These are phyloP conservation scores for human DNA, from an alignment of 2,113 vertebrate species.

Conservation along the genomic window GRCh38 chr19:47502501-47503000, in stretches of 20 bases:
- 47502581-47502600: background rate
- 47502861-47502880: background rate
- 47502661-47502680: background rate
- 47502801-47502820: too few relatives aligned
- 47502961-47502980: background rate
- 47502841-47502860: background rate
- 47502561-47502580: background rate
- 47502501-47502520: background rate
- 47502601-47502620: background rate
- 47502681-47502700: accelerated
- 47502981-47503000: background rate
- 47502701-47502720: background rate
- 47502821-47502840: background rate
- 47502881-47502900: background rate
- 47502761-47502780: accelerated
- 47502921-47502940: background rate
- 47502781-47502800: background rate
- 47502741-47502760: too few relatives aligned
- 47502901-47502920: background rate
- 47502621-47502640: background rate
- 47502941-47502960: background rate
- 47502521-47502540: accelerated
- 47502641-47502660: background rate
- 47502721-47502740: background rate
- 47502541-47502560: background rate